These are phyloP conservation scores for Drosophila bocki DNA, from an alignment of 1,140 invertebrate species.

Conservation along the genomic window DNA sequence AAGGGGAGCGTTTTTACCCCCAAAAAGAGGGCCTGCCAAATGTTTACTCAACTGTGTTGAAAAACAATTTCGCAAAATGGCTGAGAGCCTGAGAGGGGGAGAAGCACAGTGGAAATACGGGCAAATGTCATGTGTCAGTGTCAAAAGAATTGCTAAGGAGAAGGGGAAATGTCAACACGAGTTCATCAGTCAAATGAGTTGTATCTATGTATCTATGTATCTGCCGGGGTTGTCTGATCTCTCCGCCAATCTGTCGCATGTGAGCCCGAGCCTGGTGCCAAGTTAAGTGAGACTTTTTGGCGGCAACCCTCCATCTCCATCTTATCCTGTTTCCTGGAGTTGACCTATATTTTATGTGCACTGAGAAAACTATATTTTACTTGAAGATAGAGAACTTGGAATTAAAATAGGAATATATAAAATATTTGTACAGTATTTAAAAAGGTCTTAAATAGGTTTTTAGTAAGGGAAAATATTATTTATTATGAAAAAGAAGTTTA, in stretches of 20 bases:
- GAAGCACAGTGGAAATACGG: constrained; percentile 16
- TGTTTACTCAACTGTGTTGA: constrained; percentile 83
- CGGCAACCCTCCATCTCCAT: constrained; percentile 34
- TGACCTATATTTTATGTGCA: constrained; percentile 48
- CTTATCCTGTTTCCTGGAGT: constrained; percentile 13
- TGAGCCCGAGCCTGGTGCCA: constrained; percentile 19
- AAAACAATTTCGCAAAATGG: constrained; percentile 81
- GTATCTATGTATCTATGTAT: constrained; percentile 73
- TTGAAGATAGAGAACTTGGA: no score
- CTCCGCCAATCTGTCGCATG: constrained; percentile 26
- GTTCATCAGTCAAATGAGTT: constrained; percentile 84
- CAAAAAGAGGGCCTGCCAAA: constrained; percentile 39
- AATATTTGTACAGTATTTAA: neutral
- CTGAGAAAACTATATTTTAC: neutral
- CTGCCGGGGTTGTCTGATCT: constrained; percentile 38
- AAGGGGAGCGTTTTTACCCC: neutral
- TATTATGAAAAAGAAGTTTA: neutral
- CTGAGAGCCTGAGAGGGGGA: constrained; percentile 17
- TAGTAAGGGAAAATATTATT: neutral
- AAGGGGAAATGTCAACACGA: constrained; percentile 76
- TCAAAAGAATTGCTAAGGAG: constrained; percentile 63
- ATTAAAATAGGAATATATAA: neutral
- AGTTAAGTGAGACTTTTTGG: constrained; percentile 71
- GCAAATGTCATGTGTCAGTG: constrained; percentile 83
- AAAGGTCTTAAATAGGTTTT: no score